Percentiles rank a stretch among this genome's conserved stretches.
phyloP scores from a whole-genome alignment of 2,888 invertebrate genomes.

The Gymnocheta viridis region DNA sequence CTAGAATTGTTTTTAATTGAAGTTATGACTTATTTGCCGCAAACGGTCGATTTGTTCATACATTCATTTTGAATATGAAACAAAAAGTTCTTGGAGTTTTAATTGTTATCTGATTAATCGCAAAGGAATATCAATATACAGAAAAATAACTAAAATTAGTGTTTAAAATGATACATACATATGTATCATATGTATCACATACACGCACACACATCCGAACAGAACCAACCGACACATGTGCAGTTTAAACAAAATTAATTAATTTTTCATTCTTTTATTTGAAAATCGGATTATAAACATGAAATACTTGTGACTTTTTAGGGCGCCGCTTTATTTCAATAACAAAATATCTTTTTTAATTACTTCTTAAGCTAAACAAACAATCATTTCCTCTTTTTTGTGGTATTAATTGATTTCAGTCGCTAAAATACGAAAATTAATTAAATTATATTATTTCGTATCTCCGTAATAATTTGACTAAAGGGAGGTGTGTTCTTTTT shows the following conservation, averaged over 20 bases:
- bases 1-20: not conserved
- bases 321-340: conserved; percentile 37
- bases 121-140: not conserved
- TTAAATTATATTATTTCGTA: not conserved
- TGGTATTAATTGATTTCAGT: not conserved
- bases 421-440: not conserved
- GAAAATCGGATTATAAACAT: conserved; percentile 28
- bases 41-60: not conserved
- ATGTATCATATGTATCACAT: not conserved
- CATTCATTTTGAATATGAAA: not conserved
- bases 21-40: not conserved
- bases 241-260: not conserved
- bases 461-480: not conserved
- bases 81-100: not conserved
- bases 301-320: not conserved
- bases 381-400: not conserved
- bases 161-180: not conserved
- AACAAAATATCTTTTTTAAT: conserved; percentile 19
- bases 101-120: conserved; percentile 31
- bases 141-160: too few species aligned
- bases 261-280: conserved; percentile 31
- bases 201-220: not conserved
- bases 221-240: conserved; percentile 1
- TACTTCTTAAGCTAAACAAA: not conserved
- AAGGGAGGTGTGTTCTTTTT: not conserved